phyloP scores from a whole-genome alignment of 2,888 invertebrate species.

The Dynastes hyllus region DNA sequence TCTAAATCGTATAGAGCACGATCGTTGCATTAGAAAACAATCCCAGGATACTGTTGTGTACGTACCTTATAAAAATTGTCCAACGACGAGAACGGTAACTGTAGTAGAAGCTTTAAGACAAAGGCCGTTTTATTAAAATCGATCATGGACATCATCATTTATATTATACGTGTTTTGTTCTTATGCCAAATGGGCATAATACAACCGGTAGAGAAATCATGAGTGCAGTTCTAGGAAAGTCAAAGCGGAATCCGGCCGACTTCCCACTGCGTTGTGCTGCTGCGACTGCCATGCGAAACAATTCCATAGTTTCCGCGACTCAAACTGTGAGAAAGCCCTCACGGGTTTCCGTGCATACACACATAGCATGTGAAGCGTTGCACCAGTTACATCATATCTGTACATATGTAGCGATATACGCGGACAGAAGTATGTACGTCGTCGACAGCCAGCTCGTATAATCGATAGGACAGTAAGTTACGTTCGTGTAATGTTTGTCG shows the following conservation, averaged over 20 bases:
- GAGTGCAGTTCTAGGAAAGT: slow-evolving; percentile 5
- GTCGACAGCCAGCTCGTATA: slow-evolving; percentile 8
- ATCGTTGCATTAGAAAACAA: slow-evolving; percentile 16
- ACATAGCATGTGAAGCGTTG: neutral
- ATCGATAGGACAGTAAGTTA: slow-evolving; percentile 23
- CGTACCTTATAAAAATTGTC: slow-evolving; percentile 25
- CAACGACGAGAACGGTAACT: slow-evolving; percentile 19
- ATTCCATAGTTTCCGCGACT: slow-evolving; percentile 29
- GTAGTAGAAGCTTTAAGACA: slow-evolving; percentile 19
- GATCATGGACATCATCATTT: slow-evolving; percentile 35
- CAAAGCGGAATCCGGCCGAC: slow-evolving; percentile 1
- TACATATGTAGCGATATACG: slow-evolving; percentile 13
- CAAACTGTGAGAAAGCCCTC: slow-evolving; percentile 25
- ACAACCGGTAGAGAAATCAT: slow-evolving; percentile 19
- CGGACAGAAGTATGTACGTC: slow-evolving; percentile 13
- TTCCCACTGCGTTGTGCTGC: slow-evolving; percentile 22
- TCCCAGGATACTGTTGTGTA: slow-evolving; percentile 14
- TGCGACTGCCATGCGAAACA: slow-evolving; percentile 29
- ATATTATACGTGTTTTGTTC: slow-evolving; percentile 28
- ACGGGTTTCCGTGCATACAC: slow-evolving; percentile 20
- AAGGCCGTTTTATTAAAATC: slow-evolving; percentile 37
- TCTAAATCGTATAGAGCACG: slow-evolving; percentile 5
- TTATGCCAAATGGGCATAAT: slow-evolving; percentile 25
- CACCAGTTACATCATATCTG: slow-evolving; percentile 20
- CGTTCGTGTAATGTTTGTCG: slow-evolving; percentile 30